A percentile compares a stretch with the other conserved stretches of the same genome.
These are phyloP conservation scores for Nysson spinosus DNA, from an alignment of 2,888 invertebrate genomes.

Conservation along the genomic window DNA sequence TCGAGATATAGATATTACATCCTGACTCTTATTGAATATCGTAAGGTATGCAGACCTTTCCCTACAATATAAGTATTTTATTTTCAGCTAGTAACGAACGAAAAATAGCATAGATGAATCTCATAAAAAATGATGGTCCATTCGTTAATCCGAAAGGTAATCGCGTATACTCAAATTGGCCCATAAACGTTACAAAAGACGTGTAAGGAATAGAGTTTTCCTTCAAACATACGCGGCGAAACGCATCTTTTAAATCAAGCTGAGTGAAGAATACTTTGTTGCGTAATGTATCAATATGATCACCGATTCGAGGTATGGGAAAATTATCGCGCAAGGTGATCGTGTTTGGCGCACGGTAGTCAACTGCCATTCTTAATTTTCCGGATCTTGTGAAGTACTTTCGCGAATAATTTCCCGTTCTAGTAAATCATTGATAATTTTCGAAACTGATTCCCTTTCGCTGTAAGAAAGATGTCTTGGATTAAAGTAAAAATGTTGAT, in stretches of 20 bases:
- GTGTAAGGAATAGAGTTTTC: neutral
- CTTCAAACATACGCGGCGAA: neutral
- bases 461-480: too few species aligned
- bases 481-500: too few species aligned
- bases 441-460: too few species aligned
- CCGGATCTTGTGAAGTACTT: too few species aligned
- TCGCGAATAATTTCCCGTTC: too few species aligned
- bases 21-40: too few species aligned
- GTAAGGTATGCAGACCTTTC: too few species aligned
- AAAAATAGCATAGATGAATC: conserved; percentile 2
- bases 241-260: neutral
- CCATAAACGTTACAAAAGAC: conserved; percentile 2
- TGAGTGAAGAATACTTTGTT: neutral
- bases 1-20: too few species aligned
- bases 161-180: neutral
- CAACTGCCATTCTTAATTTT: neutral
- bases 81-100: neutral
- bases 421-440: too few species aligned
- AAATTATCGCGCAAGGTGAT: conserved; percentile 6
- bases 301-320: conserved; percentile 3
- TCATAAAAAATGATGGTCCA: conserved; percentile 2
- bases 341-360: conserved; percentile 5
- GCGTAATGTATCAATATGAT: neutral
- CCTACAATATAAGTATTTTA: too few species aligned
- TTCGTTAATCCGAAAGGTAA: conserved; percentile 4